phyloP scores from a whole-genome alignment of 2,888 invertebrate species.

The Andrena flavipes region DNA sequence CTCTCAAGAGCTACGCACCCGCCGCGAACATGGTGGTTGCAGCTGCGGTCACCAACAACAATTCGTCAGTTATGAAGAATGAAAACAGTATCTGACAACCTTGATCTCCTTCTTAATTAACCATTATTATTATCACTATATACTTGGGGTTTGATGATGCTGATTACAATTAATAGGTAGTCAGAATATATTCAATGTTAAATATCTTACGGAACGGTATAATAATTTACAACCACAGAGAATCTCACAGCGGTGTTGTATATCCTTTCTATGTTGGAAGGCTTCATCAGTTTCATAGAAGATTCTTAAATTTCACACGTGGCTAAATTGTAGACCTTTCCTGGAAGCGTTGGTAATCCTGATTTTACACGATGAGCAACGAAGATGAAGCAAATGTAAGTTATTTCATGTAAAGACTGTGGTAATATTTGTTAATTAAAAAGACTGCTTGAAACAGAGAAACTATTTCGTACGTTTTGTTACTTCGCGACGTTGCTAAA shows the following conservation, averaged over 20 bases:
- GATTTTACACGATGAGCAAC: not conserved
- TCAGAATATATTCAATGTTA: constrained; percentile 6
- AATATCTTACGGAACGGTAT: not conserved
- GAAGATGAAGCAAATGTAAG: not conserved
- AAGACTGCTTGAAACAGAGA: not conserved
- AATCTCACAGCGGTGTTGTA: constrained; percentile 9
- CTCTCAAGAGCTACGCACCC: constrained; percentile 86
- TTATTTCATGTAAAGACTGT: constrained; percentile 11
- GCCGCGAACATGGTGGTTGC: constrained; percentile 53
- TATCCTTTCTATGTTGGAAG: not conserved
- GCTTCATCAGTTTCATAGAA: not conserved
- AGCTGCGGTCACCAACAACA: constrained; percentile 38
- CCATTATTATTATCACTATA: no score
- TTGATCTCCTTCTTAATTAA: not conserved
- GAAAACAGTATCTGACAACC: constrained; percentile 27
- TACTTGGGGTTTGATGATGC: not conserved
- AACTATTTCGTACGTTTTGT: not conserved
- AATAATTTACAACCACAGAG: not conserved
- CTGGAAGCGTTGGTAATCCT: not conserved
- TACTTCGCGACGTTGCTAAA: not conserved
- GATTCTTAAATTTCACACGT: not conserved
- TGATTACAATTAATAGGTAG: not conserved
- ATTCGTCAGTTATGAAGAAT: constrained; percentile 27
- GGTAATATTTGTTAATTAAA: constrained; percentile 7
- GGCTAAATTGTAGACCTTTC: not conserved